Evolutionary conservation across 30 jellyfish, hydroid and myxozoan genomes (phyloP), one percentile per base, ranked within the genome.

Genomic region (Cassiopea andromeda): DNA sequence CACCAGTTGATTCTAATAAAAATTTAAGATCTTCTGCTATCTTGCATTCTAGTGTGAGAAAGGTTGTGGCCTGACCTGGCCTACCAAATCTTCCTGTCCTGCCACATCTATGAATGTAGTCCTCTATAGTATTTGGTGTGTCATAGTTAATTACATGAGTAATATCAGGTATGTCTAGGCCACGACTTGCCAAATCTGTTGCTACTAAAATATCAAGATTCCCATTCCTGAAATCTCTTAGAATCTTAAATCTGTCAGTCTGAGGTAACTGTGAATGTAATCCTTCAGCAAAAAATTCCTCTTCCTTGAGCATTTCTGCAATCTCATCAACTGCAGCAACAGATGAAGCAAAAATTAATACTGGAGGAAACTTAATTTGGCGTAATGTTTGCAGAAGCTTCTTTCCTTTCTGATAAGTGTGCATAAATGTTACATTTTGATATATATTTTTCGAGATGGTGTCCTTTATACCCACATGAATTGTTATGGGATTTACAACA

Each of bases 61-160:
- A 96, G 16, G 99, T 77, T 18, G 98, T 96, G 10, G 98, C 98
- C 48, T 59, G 17, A 2, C 99, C 99, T 3, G 87, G 94, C 58
- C 97, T 84, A 1, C 99, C 98, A 80, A 80, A 87, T 50, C 99
- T 83, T 12, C 99, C 99, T 7, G 99, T 96, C 46, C 99, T 92
- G 47, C 99, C 99, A 81, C 97, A 88, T 43, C 99, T 71, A 60
- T 96, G 99, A 54, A 96, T 84, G 69, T 96, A 96, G 83, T 92
- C 99, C 72, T 96, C 98, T 17, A 92, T 91, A 15, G 67, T 79
- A 44, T 88, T 88, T 0, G 99, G 99, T 44, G 94, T 78, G 68
- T 92, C 99, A 79, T 81, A 96, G 75, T 96, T 92, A 2, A 96
- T 87, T 60, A 96, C 95, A 83, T 96, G 99, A 13, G 99, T 91